A percentile compares a stretch with the other conserved stretches of the same genome.
Conservation (phyloP, 1,140 invertebrate genomes). For the Drosophila tsacasi region DNA sequence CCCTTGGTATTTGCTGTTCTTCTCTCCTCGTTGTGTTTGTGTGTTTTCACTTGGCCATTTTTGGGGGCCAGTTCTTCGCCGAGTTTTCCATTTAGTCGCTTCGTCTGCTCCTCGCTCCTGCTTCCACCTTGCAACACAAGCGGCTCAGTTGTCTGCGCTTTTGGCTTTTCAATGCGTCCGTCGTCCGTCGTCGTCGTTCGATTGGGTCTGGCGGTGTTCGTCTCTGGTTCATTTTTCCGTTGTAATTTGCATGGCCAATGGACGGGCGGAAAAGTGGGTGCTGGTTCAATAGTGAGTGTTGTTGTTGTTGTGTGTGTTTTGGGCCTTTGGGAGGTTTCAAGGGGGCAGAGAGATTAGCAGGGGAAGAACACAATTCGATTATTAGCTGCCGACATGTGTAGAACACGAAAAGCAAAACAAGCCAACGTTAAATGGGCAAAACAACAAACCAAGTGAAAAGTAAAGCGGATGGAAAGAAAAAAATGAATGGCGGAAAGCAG, state of each 20-base stretch:
- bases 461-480: neutral
- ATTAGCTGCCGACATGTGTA: slow-evolving; percentile 59
- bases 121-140: slow-evolving; percentile 52
- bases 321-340: slow-evolving; percentile 7
- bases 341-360: slow-evolving; percentile 11
- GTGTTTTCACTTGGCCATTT: slow-evolving; percentile 26
- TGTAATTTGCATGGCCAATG: slow-evolving; percentile 47
- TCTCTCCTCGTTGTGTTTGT: neutral
- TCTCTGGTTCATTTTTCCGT: slow-evolving; percentile 7
- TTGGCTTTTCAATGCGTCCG: slow-evolving; percentile 47
- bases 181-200: slow-evolving; percentile 19
- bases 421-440: slow-evolving; percentile 22
- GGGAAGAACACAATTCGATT: slow-evolving; percentile 60
- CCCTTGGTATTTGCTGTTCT: slow-evolving; percentile 4
- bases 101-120: neutral
- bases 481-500: no score
- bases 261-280: neutral
- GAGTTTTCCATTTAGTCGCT: neutral
- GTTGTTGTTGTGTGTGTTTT: neutral
- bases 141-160: slow-evolving; percentile 45
- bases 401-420: slow-evolving; percentile 43
- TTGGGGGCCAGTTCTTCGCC: slow-evolving; percentile 38
- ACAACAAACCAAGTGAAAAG: slow-evolving; percentile 22
- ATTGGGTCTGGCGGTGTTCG: slow-evolving; percentile 9
- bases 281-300: no score